These are phyloP conservation scores for Tor tambroides DNA, from an alignment of 2,113 vertebrate species.

Conservation along the genomic window DNA sequence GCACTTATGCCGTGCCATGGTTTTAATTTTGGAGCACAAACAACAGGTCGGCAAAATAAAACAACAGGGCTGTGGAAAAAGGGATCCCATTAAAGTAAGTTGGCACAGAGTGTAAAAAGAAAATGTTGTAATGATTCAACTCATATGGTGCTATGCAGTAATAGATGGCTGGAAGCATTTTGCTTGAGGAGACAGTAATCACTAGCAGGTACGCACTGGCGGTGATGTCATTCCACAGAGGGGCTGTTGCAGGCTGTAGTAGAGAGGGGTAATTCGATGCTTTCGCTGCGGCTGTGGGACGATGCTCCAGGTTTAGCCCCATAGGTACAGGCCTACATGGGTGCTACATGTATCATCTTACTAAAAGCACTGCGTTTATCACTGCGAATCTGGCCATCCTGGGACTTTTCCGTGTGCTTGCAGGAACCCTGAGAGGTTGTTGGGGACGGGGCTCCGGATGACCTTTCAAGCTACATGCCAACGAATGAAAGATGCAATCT, in stretches of 20 bases:
- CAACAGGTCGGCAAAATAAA: conserved; percentile 25
- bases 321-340: conserved; percentile 24
- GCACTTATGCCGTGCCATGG: neutral
- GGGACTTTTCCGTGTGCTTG: neutral
- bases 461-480: conserved; percentile 33
- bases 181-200: conserved; percentile 29
- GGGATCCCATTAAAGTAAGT: conserved; percentile 22
- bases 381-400: neutral
- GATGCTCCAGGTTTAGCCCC: neutral
- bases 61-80: conserved; percentile 35
- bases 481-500: conserved; percentile 29
- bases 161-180: conserved; percentile 36
- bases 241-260: neutral
- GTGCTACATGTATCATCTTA: conserved; percentile 7
- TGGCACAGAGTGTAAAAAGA: conserved; percentile 15
- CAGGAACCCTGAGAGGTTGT: conserved; percentile 6
- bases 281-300: neutral
- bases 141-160: conserved; percentile 37
- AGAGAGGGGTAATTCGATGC: conserved; percentile 3
- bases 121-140: conserved; percentile 39
- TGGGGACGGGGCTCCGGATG: conserved; percentile 7
- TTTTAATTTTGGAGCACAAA: conserved; percentile 36
- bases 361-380: neutral
- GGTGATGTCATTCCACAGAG: conserved; percentile 46
- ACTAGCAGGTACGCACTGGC: conserved; percentile 17